A percentile compares a stretch with the other conserved stretches of the same genome.
phyloP scores from a whole-genome alignment of 2,888 invertebrate species.

The Pyralis farinalis region DNA sequence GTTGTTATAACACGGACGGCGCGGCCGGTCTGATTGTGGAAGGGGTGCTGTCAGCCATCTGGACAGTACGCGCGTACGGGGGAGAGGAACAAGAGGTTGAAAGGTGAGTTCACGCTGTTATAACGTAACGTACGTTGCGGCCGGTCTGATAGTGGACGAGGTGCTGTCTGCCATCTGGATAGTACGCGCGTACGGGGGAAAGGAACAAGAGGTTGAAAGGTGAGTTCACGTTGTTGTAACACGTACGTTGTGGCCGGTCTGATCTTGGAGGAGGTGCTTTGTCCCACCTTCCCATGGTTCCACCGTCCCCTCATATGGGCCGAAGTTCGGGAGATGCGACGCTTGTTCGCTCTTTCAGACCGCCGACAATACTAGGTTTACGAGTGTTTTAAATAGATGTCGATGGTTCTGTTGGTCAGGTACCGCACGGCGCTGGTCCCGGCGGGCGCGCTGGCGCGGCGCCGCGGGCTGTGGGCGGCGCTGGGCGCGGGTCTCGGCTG shows the following conservation, averaged over 20 bases:
- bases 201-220: constrained; percentile 82
- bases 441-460: constrained; percentile 79
- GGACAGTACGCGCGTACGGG: constrained; percentile 49
- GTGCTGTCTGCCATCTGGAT: constrained; percentile 83
- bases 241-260: constrained; percentile 88
- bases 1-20: too few species aligned
- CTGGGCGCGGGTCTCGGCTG: constrained; percentile 86
- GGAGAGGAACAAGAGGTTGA: constrained; percentile 86
- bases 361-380: too few species aligned
- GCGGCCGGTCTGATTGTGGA: constrained; percentile 87
- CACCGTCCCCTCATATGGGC: too few species aligned
- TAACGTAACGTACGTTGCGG: constrained; percentile 87
- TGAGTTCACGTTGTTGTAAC: too few species aligned
- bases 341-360: too few species aligned
- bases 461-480: constrained; percentile 84
- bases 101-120: too few species aligned
- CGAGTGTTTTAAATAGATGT: too few species aligned
- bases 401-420: constrained; percentile 40
- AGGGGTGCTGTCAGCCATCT: constrained; percentile 86
- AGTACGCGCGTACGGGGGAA: constrained; percentile 75
- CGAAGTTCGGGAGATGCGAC: too few species aligned
- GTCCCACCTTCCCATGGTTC: too few species aligned
- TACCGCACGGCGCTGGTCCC: constrained; percentile 71
- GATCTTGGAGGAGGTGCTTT: constrained; percentile 88
- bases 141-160: constrained; percentile 88